Conservation (phyloP, 92 coral and sea anemone genomes). For the Porites divaricata region DNA sequence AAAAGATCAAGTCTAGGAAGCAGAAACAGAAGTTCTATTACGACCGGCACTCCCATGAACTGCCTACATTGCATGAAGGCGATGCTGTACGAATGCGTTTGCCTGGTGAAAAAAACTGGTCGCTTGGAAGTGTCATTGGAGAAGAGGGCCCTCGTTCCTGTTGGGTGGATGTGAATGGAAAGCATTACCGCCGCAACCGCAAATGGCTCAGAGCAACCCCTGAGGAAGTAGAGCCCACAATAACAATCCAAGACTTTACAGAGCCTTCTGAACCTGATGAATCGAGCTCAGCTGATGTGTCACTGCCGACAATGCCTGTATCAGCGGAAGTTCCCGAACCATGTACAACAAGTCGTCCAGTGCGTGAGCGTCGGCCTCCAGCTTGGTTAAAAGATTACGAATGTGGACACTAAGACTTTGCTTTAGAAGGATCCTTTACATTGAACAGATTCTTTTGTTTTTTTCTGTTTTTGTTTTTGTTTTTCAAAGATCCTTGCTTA, state of each 20-base stretch:
- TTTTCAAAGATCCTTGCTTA: conserved; percentile 5
- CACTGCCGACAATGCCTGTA: too few relatives aligned
- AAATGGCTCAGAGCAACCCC: conserved; percentile 25
- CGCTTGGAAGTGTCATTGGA: conserved; percentile 38
- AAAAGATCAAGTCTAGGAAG: conserved; percentile 25
- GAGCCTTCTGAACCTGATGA: conserved; percentile 3
- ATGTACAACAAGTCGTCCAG: conserved; percentile 13
- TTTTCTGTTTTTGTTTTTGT: background rate
- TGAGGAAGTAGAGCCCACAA: conserved; percentile 7
- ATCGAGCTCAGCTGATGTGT: too few relatives aligned
- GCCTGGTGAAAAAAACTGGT: conserved; percentile 37
- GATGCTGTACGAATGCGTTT: conserved; percentile 47
- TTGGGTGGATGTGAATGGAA: conserved; percentile 23
- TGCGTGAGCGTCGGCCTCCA: conserved; percentile 12
- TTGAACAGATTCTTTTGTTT: background rate
- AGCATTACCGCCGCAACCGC: conserved; percentile 23
- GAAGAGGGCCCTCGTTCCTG: conserved; percentile 40
- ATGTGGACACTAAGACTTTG: background rate
- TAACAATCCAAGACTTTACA: background rate
- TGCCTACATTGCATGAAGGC: conserved; percentile 29
- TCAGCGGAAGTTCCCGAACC: conserved; percentile 25
- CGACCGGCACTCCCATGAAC: conserved; percentile 29
- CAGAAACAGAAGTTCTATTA: conserved; percentile 37
- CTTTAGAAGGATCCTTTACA: background rate
- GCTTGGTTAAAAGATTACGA: conserved; percentile 25